Base-by-base conservation (phyloP, 1,140 invertebrate genomes). In the Pteromalus puparum region DNA sequence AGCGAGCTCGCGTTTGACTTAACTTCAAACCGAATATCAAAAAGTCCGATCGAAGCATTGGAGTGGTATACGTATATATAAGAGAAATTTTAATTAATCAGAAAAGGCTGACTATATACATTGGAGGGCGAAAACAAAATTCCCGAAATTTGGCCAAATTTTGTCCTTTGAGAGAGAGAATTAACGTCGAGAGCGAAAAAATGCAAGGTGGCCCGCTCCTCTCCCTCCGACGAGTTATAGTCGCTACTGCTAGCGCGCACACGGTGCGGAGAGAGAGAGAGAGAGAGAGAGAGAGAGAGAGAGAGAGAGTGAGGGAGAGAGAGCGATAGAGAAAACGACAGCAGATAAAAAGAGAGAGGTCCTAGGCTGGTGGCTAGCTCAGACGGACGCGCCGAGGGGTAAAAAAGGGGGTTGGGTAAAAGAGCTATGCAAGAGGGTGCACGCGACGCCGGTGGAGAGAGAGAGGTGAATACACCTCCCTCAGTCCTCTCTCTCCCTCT, bases 361-460 rank as follows among this genome's bases (percentile, higher is more conserved):
- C 48, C 21, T 77, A 73, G 82, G 15, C 68, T 73, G 76, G 82
- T 84, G 82, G 82, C 82, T 79, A 84, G 76, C 76, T 84, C 48
- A 81, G 83, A 75, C 76, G 72, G 61, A 75, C 78, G 48, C 70
- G 24, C 34, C 24, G 70, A 74, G 77, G 83, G 77, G 77, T 30
- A 46, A 75, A 84, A 38, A 74, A 81, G 88, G 88, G 61, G 74
- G 48, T 83, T 38, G 72, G 81, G 65, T 85, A 84, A 73, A 70
- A 81, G 77, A 78, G 86, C 87, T 87, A 89, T 89, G 88, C 88
- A 90, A 88, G 89, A 88, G 87, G 89, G 88, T 89, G 89, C 87
- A 89, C 86, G 88, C 84, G 87, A 84, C 42, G 81, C 72, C 12
- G 48, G 53, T 48, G 65, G 21, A 75, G 75, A 46, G 53, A 76